Base-by-base conservation (phyloP, 2,797 vertebrate genomes). In the Pseudocheirus occidentalis region DNA sequence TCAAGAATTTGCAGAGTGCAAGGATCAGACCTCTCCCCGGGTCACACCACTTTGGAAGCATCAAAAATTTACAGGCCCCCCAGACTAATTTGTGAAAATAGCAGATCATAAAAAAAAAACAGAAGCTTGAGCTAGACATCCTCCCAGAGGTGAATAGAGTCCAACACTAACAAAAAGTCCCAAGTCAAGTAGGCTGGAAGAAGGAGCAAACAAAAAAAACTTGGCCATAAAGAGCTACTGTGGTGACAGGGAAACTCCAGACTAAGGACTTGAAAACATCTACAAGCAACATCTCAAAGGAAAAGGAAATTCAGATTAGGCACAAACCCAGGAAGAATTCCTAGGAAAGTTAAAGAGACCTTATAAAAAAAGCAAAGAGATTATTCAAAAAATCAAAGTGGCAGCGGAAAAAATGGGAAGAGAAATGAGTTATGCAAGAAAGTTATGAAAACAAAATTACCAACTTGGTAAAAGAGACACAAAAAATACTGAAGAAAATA, bases 271-370 rank as follows among this genome's bases (percentile, higher is more conserved):
- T 40, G 16, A 40, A 81, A 81, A 81, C n/a, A 81, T 46, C n/a
- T 81, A 81, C n/a, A 81, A 81, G 73, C 73, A 81, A 40, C 57
- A n/a, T n/a, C 81, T 58, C 55, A 62, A 10, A 55, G 59, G 55
- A 46, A 56, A 92, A 31, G 18, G 18, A 31, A 62, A 62, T 55
- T 52, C 1, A 52, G 90, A 73, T 94, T 55, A 40, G 73, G 46
- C 11, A 93, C 34, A 90, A 73, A 90, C 40, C 40, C 91, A 73
- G 66, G 58, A 55, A 93, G 93, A 91, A 56, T 87, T 87, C 94
- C 90, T 66, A 91, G 6, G 24, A 94, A 94, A 90, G 28, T 73
- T 55, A n/a, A 9, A 12, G 56, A 93, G 59, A 89, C n/a, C 55
- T 90, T 94, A 10, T n/a, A 5, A 89, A 94, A 73, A 94, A 40